These are phyloP conservation scores for Marmota monax DNA, from an alignment of 2,113 vertebrate species.

Conservation along the genomic window DNA sequence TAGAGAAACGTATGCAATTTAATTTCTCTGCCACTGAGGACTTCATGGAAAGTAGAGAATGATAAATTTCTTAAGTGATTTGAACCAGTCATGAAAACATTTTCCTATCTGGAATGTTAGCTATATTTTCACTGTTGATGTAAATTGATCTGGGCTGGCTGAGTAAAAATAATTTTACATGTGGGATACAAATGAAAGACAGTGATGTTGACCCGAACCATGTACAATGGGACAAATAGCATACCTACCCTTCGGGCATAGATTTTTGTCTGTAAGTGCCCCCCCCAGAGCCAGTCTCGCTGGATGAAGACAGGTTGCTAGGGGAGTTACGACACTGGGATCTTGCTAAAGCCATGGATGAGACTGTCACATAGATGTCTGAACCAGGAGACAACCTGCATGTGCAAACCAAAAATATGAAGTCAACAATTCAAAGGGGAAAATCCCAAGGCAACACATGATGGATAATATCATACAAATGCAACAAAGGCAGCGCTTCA, in stretches of 20 bases:
- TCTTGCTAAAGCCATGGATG: slow-evolving; percentile 94
- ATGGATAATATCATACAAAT: not conserved
- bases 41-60: not conserved
- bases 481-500: not conserved
- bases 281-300: slow-evolving; percentile 92
- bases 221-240: fast-evolving
- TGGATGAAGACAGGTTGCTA: slow-evolving; percentile 92
- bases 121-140: not conserved
- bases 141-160: not conserved
- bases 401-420: slow-evolving; percentile 66
- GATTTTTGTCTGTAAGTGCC: slow-evolving; percentile 95
- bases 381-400: slow-evolving; percentile 94
- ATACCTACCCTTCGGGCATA: slow-evolving; percentile 95
- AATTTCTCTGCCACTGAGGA: not conserved
- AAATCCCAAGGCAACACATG: not conserved
- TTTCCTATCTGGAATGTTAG: not conserved
- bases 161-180: not conserved
- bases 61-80: not conserved
- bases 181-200: not conserved
- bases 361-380: slow-evolving; percentile 95
- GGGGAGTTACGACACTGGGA: slow-evolving; percentile 94
- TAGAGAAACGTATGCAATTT: not conserved
- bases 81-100: not conserved
- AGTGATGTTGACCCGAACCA: fast-evolving
- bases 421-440: slow-evolving; percentile 70